Conservation (phyloP, 2,797 vertebrate genomes). For the Melopsittacus undulatus region DNA sequence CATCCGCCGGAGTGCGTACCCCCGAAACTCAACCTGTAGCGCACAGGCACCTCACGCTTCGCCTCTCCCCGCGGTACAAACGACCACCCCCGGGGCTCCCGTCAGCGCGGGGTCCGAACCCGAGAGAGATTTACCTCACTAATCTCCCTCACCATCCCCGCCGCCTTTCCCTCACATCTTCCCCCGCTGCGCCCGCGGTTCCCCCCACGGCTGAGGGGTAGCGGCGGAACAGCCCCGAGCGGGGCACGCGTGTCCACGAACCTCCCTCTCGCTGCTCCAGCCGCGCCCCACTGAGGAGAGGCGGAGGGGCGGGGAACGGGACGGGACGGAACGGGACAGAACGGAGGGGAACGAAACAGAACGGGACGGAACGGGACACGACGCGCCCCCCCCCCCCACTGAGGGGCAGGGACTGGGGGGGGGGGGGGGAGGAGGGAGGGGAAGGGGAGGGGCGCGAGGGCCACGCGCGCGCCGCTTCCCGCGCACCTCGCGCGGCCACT, state of each 20-base stretch:
- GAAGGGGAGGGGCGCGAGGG: background rate
- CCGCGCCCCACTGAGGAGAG: too few relatives aligned
- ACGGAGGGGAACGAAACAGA: too few relatives aligned
- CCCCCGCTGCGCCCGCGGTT: too few relatives aligned
- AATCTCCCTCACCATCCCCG: too few relatives aligned
- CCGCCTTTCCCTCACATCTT: background rate
- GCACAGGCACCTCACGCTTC: background rate
- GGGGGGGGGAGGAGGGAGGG: too few relatives aligned
- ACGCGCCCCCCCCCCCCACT: background rate
- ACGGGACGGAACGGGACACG: too few relatives aligned
- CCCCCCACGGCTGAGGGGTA: background rate
- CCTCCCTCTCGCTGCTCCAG: too few relatives aligned
- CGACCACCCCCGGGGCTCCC: too few relatives aligned
- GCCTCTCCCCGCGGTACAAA: background rate
- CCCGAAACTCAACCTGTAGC: too few relatives aligned
- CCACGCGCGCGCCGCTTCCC: background rate
- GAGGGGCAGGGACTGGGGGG: background rate
- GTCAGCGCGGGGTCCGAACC: too few relatives aligned
- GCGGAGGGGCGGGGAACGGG: background rate
- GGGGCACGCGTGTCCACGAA: too few relatives aligned
- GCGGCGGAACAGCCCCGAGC: too few relatives aligned
- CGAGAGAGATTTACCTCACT: background rate
- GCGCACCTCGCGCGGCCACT: conserved; percentile 2
- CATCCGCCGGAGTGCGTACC: background rate
- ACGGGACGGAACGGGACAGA: background rate